phyloP scores from a whole-genome alignment of 2,797 vertebrate genomes.

The Squalus acanthias region DNA sequence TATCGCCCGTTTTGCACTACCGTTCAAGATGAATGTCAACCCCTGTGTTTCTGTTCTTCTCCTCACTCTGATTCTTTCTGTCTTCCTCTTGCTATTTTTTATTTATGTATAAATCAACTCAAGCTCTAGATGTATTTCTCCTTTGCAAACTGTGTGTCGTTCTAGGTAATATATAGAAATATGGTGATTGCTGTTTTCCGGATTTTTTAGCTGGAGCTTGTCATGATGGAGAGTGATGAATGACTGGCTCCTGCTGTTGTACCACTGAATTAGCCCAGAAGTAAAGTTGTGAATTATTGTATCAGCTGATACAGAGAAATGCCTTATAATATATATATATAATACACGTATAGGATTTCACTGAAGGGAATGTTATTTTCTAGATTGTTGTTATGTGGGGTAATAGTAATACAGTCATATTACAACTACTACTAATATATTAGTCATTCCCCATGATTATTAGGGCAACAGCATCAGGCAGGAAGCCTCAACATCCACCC shows the following conservation, averaged over 20 bases:
- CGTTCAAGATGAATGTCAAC: neutral
- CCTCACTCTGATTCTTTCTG: neutral
- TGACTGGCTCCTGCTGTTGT: neutral
- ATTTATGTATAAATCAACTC: neutral
- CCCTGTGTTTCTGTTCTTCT: neutral
- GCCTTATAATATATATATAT: no score
- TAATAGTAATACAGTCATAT: neutral
- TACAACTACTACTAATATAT: no score
- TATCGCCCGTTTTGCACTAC: neutral
- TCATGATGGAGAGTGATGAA: neutral
- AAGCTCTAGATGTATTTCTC: neutral
- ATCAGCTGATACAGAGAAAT: neutral
- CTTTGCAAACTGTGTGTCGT: neutral
- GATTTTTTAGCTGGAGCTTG: neutral
- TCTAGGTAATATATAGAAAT: neutral
- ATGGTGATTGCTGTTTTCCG: neutral
- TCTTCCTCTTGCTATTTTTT: neutral
- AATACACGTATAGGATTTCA: neutral
- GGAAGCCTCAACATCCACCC: no score
- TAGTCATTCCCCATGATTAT: neutral
- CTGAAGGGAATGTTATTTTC: neutral
- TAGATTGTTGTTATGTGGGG: neutral
- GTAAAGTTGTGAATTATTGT: neutral
- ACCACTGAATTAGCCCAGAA: neutral
- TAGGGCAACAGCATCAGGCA: neutral